These are phyloP conservation scores for Lycia hirtaria DNA, from an alignment of 2,888 invertebrate genomes.

Conservation along the genomic window DNA sequence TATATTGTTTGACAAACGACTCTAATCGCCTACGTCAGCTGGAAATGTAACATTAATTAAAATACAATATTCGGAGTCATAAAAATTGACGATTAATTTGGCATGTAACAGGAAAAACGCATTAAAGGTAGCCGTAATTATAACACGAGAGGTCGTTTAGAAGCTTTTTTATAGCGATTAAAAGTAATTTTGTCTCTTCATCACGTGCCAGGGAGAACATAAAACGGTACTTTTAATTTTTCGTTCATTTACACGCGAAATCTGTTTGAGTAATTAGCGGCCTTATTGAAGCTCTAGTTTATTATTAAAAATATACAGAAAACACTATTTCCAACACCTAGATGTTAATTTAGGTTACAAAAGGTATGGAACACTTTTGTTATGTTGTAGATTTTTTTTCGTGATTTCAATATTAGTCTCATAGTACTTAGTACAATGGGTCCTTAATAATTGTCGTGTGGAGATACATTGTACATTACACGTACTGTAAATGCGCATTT, in stretches of 20 bases:
- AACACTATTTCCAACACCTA: too few relatives aligned
- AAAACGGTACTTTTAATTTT: conserved; percentile 24
- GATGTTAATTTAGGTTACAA: too few relatives aligned
- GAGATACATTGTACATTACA: too few relatives aligned
- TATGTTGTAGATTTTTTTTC: too few relatives aligned
- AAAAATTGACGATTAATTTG: conserved; percentile 24
- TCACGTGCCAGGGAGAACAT: conserved; percentile 22
- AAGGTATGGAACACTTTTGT: too few relatives aligned
- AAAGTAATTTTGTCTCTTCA: conserved; percentile 31
- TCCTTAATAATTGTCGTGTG: too few relatives aligned
- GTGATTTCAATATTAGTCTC: too few relatives aligned
- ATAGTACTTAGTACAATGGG: too few relatives aligned
- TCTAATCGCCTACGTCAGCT: neutral
- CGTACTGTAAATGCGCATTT: too few relatives aligned
- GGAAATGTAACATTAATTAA: conserved; percentile 3
- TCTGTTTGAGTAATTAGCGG: conserved; percentile 4
- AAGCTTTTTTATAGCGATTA: conserved; percentile 31
- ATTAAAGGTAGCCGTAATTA: conserved; percentile 25
- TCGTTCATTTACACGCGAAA: conserved; percentile 14
- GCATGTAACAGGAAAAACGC: conserved; percentile 24
- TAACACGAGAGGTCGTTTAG: conserved; percentile 30
- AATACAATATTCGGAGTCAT: conserved; percentile 14
- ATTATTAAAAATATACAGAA: neutral
- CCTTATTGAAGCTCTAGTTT: too few relatives aligned
- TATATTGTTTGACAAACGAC: neutral